Evolutionary conservation across 2,888 invertebrate genomes (phyloP), one percentile per base, ranked within the genome.

Genomic region (Aphodius sticticus): DNA sequence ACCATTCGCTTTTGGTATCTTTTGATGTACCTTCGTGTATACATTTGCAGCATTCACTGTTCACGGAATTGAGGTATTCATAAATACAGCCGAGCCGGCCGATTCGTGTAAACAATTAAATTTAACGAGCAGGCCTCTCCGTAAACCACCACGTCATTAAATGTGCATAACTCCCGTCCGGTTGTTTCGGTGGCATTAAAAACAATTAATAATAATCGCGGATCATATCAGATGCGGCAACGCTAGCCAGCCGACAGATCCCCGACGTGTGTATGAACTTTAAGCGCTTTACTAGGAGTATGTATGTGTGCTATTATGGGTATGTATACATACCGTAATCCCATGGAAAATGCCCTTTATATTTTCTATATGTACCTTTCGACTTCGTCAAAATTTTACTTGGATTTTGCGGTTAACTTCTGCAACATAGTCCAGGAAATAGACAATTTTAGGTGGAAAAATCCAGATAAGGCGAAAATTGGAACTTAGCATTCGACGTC

Each of bases 91-190:
- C 53, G 53, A 12, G 53, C 7, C 53, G 12, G 53, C 53, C 7
- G 74, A 35, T 74, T 74, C 74, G 16, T 74, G 74, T 74, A 74
- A 74, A 74, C 74, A 74, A 74, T 74, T 74, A 74, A 74, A 35
- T n/a, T 74, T 74, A 74, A 74, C 74, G 74, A 74, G 74, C 74
- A 53, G 53, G 53, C 9, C 53, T 9, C 53, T 53, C 53, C 53
- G 53, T 53, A 53, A 53, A 53, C 53, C 53, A 53, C 53, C 53
- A 53, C 53, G 53, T 53, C 53, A 53, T 53, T 53, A 53, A 53
- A 53, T 53, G 53, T 53, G 53, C 53, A 53, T 53, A 53, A 53
- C 53, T 53, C 53, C 53, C 53, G 53, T 53, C 53, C 53, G 53
- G 53, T 53, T 53, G 53, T 53, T 53, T 53, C 53, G 12, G 53